A percentile compares a stretch with the other conserved stretches of the same genome.
Conservation (phyloP, 1,140 invertebrate species). For the Periplaneta americana region DNA sequence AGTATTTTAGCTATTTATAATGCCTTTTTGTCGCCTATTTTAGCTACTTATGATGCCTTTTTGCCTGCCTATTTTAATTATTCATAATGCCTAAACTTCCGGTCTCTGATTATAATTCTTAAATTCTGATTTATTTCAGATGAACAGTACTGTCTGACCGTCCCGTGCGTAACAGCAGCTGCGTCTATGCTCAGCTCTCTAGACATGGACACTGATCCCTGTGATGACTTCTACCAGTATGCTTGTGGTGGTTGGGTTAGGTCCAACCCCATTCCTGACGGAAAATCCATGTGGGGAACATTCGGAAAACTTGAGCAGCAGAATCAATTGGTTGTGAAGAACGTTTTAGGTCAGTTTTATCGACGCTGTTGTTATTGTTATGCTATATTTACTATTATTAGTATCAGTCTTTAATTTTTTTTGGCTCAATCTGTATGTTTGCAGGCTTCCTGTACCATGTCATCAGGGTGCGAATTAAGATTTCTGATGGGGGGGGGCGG, state of each 20-base stretch:
- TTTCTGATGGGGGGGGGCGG: no score
- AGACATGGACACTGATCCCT: slow-evolving; percentile 75
- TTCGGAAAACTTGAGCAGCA: slow-evolving; percentile 89
- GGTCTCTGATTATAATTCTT: neutral
- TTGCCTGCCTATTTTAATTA: no score
- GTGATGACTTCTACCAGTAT: slow-evolving; percentile 92
- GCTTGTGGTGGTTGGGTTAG: slow-evolving; percentile 91
- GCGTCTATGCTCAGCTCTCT: slow-evolving; percentile 80
- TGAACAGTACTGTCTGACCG: slow-evolving; percentile 59
- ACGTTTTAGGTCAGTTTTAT: slow-evolving; percentile 69
- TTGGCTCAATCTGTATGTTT: no score
- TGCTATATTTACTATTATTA: neutral
- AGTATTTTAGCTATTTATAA: no score
- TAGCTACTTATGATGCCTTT: no score
- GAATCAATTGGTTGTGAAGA: slow-evolving; percentile 89
- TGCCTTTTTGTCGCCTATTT: no score
- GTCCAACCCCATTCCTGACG: slow-evolving; percentile 86
- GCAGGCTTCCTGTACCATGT: no score
- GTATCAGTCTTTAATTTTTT: no score
- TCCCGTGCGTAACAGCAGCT: slow-evolving; percentile 80
- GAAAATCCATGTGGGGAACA: slow-evolving; percentile 92
- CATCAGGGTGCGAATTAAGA: no score
- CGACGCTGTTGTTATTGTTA: neutral
- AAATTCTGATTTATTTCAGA: slow-evolving; percentile 16
- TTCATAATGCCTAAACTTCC: no score